A percentile compares a stretch with the other conserved stretches of the same genome.
phyloP scores from a whole-genome alignment of 2,888 invertebrate species.

The Caenorhabditis parvicauda region DNA sequence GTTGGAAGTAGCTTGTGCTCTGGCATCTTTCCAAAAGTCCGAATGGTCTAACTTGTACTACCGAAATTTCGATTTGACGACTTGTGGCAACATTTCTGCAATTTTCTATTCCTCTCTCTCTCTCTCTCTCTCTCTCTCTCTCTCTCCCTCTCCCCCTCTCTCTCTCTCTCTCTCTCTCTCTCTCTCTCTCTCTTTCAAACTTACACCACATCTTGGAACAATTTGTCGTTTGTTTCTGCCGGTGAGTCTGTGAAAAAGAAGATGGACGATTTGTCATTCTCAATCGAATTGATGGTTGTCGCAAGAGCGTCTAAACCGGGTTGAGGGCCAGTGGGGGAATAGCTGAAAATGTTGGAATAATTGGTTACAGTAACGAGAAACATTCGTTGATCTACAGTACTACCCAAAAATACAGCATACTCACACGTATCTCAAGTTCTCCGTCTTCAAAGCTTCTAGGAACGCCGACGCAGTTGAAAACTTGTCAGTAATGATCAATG shows the following conservation, averaged over 20 bases:
- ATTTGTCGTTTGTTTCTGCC: too few species aligned
- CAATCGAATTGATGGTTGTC: slow-evolving; percentile 20
- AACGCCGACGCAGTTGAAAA: slow-evolving; percentile 12
- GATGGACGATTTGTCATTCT: slow-evolving; percentile 34
- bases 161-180: too few species aligned
- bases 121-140: too few species aligned
- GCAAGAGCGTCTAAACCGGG: slow-evolving; percentile 24
- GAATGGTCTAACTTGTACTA: slow-evolving; percentile 29
- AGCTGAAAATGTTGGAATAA: slow-evolving; percentile 1
- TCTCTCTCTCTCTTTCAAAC: too few species aligned
- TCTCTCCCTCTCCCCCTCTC: too few species aligned
- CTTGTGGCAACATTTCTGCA: too few species aligned
- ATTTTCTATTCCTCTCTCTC: too few species aligned
- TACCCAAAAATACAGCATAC: not conserved
- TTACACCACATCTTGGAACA: too few species aligned
- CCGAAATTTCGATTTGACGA: slow-evolving; percentile 30
- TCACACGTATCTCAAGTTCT: slow-evolving; percentile 17
- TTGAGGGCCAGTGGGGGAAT: slow-evolving; percentile 19
- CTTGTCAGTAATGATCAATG: slow-evolving; percentile 8
- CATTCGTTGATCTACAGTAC: too few species aligned
- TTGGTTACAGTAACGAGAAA: not conserved
- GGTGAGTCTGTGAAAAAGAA: slow-evolving; percentile 32
- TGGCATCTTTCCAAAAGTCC: slow-evolving; percentile 17
- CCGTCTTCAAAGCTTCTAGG: slow-evolving; percentile 16
- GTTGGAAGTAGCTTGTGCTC: slow-evolving; percentile 2